Conservation (phyloP, 2,113 vertebrate genomes). For the Sapayoa aenigma region DNA sequence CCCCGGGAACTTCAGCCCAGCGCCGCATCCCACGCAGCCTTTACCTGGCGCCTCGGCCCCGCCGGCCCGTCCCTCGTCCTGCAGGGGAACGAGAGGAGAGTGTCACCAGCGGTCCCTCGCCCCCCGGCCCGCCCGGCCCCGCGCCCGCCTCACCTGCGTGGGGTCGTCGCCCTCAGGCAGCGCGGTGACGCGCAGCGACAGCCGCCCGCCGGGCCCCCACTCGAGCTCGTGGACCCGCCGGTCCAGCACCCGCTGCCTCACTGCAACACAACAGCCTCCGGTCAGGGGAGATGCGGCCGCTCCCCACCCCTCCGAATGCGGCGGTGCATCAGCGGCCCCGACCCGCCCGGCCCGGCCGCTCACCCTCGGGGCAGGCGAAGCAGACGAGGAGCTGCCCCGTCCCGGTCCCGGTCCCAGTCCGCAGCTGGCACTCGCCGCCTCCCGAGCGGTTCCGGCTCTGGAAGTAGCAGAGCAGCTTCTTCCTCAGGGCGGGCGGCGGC, state of each 20-base stretch:
- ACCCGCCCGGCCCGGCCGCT: not conserved
- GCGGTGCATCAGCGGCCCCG: too few relatives aligned
- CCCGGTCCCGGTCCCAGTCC: not conserved
- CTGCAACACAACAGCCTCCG: slow-evolving; percentile 55
- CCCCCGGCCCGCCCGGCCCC: too few relatives aligned
- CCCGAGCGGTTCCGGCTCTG: slow-evolving; percentile 80
- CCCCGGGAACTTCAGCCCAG: not conserved
- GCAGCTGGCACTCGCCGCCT: slow-evolving; percentile 82
- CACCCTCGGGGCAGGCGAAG: slow-evolving; percentile 45
- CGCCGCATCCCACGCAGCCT: not conserved
- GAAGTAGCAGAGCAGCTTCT: slow-evolving; percentile 83
- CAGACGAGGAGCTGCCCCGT: not conserved
- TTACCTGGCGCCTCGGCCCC: slow-evolving; percentile 38
- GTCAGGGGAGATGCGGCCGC: not conserved
- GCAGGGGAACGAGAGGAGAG: slow-evolving; percentile 14
- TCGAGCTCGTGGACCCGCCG: slow-evolving; percentile 74
- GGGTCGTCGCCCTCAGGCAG: not conserved
- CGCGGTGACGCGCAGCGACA: slow-evolving; percentile 72
- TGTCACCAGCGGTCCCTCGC: not conserved
- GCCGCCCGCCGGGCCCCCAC: not conserved
- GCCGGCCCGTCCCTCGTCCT: slow-evolving; percentile 24
- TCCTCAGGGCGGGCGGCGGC: slow-evolving; percentile 46
- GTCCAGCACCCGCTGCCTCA: slow-evolving; percentile 72
- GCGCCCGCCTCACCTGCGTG: not conserved
- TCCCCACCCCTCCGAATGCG: too few relatives aligned